Base-by-base conservation (phyloP, 2,888 invertebrate genomes). In the Druceiella hillmani region DNA sequence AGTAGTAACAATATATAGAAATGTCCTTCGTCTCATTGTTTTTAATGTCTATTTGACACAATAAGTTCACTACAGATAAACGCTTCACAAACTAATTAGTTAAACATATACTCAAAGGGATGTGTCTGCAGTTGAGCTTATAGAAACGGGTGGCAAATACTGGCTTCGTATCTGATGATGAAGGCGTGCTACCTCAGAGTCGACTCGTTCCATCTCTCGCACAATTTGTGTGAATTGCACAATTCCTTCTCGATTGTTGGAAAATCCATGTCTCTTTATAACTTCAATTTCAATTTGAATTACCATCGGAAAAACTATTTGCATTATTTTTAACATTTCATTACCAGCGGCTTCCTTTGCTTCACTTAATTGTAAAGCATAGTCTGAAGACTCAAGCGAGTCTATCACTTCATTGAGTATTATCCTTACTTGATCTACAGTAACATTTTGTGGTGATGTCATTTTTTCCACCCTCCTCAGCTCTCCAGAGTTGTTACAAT, bases 301-400 rank as follows among this genome's bases (percentile, higher is more conserved):
- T 1, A 89, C 85, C 56, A 92, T 76, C 0, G 94, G 94, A 58
- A 93, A 93, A 1, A 94, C 85, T 55, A 85, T 81, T 61, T 92
- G 92, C 90, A 94, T 91, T 79, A 89, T 81, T 74, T 76, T 87
- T 32, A 93, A 69, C 91, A 94, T 93, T 61, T 93, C 93, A 63
- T 92, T 93, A 3, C 93, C 93, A 1, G 92, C 88, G 32, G 82
- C 83, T 45, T 87, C 85, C 54, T 87, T 83, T 0, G 92, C 93
- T 57, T 91, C 88, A 1, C 86, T 81, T 20, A 94, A 64, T 57
- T 86, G 84, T 11, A 79, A 75, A 0, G 80, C 71, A 60, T 89
- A 90, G 48, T 88, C 87, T 0, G 87, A 77, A 2, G 63, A 66
- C 45, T 69, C 69, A 17, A 70, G 45, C 0, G 66, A 54, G 3